Conservation (phyloP, 23 tunicate species). For the Botrylloides violaceus region DNA sequence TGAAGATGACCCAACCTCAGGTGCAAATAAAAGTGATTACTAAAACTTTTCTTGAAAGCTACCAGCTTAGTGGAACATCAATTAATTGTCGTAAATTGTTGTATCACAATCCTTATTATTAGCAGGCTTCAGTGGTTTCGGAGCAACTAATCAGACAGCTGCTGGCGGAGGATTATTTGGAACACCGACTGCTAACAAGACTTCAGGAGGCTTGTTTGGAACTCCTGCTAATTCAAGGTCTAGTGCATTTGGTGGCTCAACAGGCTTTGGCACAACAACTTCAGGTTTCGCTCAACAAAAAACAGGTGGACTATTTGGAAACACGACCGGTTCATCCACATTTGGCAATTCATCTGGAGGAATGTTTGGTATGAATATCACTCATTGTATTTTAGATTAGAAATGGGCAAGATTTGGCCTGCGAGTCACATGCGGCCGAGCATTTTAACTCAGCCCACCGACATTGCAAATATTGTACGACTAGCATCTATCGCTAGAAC, state of each 20-base stretch:
- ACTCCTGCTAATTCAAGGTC: slow-evolving; percentile 32
- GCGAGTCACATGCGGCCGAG: too few relatives aligned
- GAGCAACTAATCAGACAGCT: slow-evolving; percentile 23
- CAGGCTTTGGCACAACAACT: slow-evolving; percentile 29
- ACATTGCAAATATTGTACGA: too few relatives aligned
- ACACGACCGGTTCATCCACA: slow-evolving; percentile 37
- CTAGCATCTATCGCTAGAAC: too few relatives aligned
- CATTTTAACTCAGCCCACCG: too few relatives aligned
- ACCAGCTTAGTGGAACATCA: too few relatives aligned
- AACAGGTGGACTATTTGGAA: slow-evolving; percentile 56
- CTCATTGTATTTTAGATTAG: too few relatives aligned
- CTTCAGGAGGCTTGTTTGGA: slow-evolving; percentile 43
- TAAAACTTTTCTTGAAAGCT: too few relatives aligned
- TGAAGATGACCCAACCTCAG: too few relatives aligned
- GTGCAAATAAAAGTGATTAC: too few relatives aligned
- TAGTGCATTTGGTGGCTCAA: slow-evolving; percentile 40
- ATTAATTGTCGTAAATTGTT: too few relatives aligned
- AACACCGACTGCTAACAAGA: slow-evolving; percentile 55
- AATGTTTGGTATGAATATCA: slow-evolving; percentile 32
- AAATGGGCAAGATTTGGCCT: too few relatives aligned
- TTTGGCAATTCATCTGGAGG: slow-evolving; percentile 36
- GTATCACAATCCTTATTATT: not conserved
- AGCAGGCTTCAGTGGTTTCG: slow-evolving; percentile 28
- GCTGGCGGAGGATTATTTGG: slow-evolving; percentile 65
- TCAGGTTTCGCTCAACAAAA: slow-evolving; percentile 29